Base-by-base conservation (phyloP, 1,140 invertebrate genomes). In the Drosophila prosaltans region DNA sequence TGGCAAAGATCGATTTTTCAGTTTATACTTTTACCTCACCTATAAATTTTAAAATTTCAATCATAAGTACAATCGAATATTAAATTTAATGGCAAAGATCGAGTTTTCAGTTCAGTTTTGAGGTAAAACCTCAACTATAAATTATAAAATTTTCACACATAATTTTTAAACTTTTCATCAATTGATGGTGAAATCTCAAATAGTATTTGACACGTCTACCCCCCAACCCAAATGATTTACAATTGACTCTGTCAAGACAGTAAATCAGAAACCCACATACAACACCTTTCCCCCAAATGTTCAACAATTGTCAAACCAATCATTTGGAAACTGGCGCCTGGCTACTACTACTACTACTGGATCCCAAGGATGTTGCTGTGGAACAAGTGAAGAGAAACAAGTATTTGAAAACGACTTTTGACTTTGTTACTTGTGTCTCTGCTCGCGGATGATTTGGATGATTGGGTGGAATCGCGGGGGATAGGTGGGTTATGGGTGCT, bases 201-300 rank as follows among this genome's bases (percentile, higher is more conserved):
- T 3, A 8, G 21, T 48, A 16, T 51, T 51, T 51, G 16, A 48
- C 45, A 48, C 16, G 16, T 26, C 8, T 26, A 51, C 45, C 24
- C 32, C 57, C 32, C 57, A 24, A 59, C 32, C 36, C 36, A 59
- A 59, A 40, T 59, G 57, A 59, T 40, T 41, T 55, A 45, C 28
- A 39, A 8, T 7, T 48, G 30, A 36, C 32, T 48, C 40, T 24
- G 32, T 48, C 55, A 6, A 9, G 40, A 2, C 2, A 8, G 32
- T 5, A 41, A 16, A 40, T 24, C 32, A 24, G 65, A 67, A 67
- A 66, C 54, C 59, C 3, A 24, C 45, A 24, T 30, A 48, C 16
- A 78, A 78, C 75, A 78, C 75, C 75, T 78, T 78, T 78, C 75
- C 57, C 57, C 57, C 45, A 60, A 78, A 78, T 39, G 41, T 24